phyloP scores from a whole-genome alignment of 2,113 vertebrate species.

The Cephalopterus ornatus region DNA sequence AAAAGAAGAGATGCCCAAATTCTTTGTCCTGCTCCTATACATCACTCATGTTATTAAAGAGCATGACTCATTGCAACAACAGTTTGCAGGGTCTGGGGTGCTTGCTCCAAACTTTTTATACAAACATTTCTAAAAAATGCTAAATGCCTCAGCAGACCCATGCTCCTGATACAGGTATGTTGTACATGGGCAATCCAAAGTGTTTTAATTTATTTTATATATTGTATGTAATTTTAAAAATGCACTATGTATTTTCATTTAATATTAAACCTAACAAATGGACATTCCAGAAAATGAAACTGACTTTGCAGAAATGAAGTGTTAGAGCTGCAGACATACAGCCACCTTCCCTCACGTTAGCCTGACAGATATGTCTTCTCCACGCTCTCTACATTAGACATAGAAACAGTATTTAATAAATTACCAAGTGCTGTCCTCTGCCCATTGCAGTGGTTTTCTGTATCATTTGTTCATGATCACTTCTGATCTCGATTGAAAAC shows the following conservation, averaged over 20 bases:
- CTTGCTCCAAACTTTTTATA: not conserved
- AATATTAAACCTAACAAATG: not conserved
- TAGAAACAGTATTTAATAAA: not conserved
- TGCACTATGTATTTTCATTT: not conserved
- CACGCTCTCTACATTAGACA: not conserved
- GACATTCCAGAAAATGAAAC: not conserved
- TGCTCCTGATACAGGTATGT: not conserved
- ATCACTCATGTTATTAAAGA: not conserved
- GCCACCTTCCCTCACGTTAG: not conserved
- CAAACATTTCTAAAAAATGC: not conserved
- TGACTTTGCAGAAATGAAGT: not conserved
- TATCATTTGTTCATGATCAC: not conserved
- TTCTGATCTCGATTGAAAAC: not conserved
- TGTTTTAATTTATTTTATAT: not conserved
- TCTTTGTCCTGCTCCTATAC: not conserved
- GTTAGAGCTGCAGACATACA: not conserved
- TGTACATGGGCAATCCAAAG: rapidly evolving
- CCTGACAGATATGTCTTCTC: not conserved
- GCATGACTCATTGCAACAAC: not conserved
- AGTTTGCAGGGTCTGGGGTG: not conserved
- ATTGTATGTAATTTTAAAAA: not conserved
- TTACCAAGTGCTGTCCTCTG: not conserved
- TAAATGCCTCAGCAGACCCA: not conserved
- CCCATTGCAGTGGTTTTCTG: not conserved
- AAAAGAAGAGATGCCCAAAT: not conserved